Base-by-base conservation (phyloP, 2,888 invertebrate genomes). In the Philereme transversata region DNA sequence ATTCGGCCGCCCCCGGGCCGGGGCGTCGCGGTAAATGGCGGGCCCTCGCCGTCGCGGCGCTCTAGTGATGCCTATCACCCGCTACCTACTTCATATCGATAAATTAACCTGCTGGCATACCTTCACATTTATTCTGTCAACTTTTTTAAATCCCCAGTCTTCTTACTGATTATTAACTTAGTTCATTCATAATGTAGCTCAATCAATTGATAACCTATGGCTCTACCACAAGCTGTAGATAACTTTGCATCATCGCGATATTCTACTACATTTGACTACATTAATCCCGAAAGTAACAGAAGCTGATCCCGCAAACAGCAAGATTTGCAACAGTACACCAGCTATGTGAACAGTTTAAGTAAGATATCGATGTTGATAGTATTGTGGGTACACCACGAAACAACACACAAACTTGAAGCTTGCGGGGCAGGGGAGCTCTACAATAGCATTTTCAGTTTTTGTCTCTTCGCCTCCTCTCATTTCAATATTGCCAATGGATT, bases 401-500 rank as follows among this genome's bases (percentile, higher is more conserved):
- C 68, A 54, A 63, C 63, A 57, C 62, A 71, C 79, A 74, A 76
- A 71, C 69, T 72, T 73, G 68, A 69, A 72, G 74, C 76, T 73
- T 70, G 75, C 73, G 70, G 62, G 72, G 66, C 68, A 75, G 78
- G 75, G 77, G 78, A 79, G 72, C 77, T 75, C 77, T 84, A 84
- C 83, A 82, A 85, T 85, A 78, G 80, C 76, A 78, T 82, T 84
- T 81, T 82, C 82, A 83, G 82, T 84, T 86, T 84, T 83, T 81
- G 77, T 81, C 79, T 82, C 78, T 79, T 74, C 79, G 80, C 78
- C 81, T 78, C 76, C 75, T 76, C 80, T 78, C 80, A 80, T 82
- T 80, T 82, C 81, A 72, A 82, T 82, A 84, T 86, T 82, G 83
- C 81, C 80, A 78, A 83, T 82, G 82, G 83, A 87, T 86, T 86